phyloP scores from a whole-genome alignment of 2,113 vertebrate genomes.

The Dicrurus megarhynchus region DNA sequence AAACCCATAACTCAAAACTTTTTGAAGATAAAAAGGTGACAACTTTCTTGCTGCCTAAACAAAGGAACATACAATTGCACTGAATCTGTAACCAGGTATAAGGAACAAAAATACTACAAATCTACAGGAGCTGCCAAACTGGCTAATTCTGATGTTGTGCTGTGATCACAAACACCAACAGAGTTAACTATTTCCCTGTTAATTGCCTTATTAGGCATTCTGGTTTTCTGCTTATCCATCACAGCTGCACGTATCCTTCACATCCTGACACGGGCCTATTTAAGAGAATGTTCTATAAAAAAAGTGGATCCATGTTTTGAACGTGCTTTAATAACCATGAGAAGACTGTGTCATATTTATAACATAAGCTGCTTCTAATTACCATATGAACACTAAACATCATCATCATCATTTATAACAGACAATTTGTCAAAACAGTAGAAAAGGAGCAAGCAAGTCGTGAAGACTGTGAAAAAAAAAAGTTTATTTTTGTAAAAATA shows the following conservation, averaged over 20 bases:
- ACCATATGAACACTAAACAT: conserved; percentile 50
- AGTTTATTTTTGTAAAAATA: conserved; percentile 33
- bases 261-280: neutral
- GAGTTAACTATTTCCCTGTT: neutral
- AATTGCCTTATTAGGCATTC: conserved; percentile 1
- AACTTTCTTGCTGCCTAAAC: neutral
- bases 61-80: neutral
- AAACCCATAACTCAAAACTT: neutral
- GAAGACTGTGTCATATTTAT: conserved; percentile 26
- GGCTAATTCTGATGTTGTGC: neutral
- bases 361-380: conserved; percentile 52
- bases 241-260: neutral
- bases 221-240: neutral
- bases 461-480: neutral
- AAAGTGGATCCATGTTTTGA: neutral
- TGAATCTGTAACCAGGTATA: neutral
- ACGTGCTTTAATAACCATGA: conserved; percentile 20
- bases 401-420: conserved; percentile 29
- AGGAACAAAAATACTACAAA: neutral
- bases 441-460: neutral
- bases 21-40: neutral
- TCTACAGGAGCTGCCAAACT: neutral
- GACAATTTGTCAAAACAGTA: conserved; percentile 61
- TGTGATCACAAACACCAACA: neutral
- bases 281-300: neutral